Evolutionary conservation across 2,888 invertebrate genomes (phyloP), one percentile per base, ranked within the genome.

Genomic region (Phyllotreta striolata): DNA sequence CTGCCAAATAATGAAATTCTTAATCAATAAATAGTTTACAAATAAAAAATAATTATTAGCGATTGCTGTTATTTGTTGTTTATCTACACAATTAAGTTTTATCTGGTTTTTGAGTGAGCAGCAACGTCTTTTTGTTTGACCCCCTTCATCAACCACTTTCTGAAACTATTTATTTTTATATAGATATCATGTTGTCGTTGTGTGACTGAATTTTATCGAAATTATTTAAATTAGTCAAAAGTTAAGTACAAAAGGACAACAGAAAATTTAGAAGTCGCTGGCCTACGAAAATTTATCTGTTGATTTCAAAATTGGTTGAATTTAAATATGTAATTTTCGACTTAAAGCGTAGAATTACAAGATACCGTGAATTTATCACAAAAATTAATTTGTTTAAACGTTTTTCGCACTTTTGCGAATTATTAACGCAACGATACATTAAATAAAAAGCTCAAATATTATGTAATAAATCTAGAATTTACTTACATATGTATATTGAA

Each of bases 91-190:
- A 24, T 24, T 24, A 24, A 24, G 24, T 24, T 24, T 24, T 24
- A 24, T 24, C 24, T 24, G 24, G 24, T 3, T 24, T 24, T 24
- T 24, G 24, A 24, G 24, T 24, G 24, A 24, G 24, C 24, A 24
- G 24, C 40, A 49, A 39, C 51, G 41, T 59, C 34, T 59, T 65
- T 65, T 61, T 62, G 57, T 44, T 64, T 64, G 64, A 64, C 64
- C 64, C 60, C 60, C 52, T 41, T 51, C 52, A 59, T 51, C 59
- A 43, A 59, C 59, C 52, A 59, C 51, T 59, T 51, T 24, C 41
- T 41, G 43, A 59, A 59, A 56, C 56, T 39, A 65, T 62, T 62
- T 62, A 65, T 65, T 61, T 61, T 62, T 65, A 65, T 24, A 4
- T 58, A 56, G 24, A 39, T 12, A 37, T 57, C 64, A 65, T 62